Evolutionary conservation across 2,888 invertebrate species (phyloP).

Genomic region (Chouioia cunea): DNA sequence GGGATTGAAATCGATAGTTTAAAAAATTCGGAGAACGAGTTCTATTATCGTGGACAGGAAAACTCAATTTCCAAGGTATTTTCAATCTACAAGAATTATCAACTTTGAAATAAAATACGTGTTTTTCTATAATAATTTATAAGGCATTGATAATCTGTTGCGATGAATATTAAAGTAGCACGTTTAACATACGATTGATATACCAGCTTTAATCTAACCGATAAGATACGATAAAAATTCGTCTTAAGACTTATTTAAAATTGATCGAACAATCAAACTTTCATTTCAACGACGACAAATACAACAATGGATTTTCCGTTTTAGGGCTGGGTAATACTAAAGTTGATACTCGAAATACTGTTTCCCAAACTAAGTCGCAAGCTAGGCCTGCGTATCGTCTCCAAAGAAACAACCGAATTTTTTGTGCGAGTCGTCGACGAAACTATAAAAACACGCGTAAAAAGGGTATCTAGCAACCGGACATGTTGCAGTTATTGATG

Average conservation of each 20-base stretch:
- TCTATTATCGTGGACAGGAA: conserved; percentile 51
- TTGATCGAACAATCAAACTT: too few species aligned
- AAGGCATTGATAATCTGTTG: too few species aligned
- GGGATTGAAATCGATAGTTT: conserved; percentile 57
- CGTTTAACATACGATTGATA: too few species aligned
- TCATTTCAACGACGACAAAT: too few species aligned
- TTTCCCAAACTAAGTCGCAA: conserved; percentile 48
- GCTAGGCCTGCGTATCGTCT: conserved; percentile 45
- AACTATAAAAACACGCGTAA: conserved; percentile 51
- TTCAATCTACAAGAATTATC: neutral
- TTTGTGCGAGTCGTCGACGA: conserved; percentile 50
- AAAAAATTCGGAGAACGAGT: conserved; percentile 56
- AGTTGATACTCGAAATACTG: conserved; percentile 46
- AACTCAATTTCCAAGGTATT: conserved; percentile 33
- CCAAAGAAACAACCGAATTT: conserved; percentile 39
- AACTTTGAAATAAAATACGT: too few species aligned
- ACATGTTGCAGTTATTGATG: conserved; percentile 74
- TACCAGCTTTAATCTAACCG: too few species aligned
- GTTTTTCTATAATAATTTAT: too few species aligned
- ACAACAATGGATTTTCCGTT: neutral
- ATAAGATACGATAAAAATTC: neutral
- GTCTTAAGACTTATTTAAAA: neutral
- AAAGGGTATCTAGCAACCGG: conserved; percentile 67
- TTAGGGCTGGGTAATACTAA: conserved; percentile 36
- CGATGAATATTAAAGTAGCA: too few species aligned